A percentile compares a stretch with the other conserved stretches of the same genome.
Evolutionary conservation across 2,113 vertebrate species (phyloP).

Genomic region (Clupea harengus): DNA sequence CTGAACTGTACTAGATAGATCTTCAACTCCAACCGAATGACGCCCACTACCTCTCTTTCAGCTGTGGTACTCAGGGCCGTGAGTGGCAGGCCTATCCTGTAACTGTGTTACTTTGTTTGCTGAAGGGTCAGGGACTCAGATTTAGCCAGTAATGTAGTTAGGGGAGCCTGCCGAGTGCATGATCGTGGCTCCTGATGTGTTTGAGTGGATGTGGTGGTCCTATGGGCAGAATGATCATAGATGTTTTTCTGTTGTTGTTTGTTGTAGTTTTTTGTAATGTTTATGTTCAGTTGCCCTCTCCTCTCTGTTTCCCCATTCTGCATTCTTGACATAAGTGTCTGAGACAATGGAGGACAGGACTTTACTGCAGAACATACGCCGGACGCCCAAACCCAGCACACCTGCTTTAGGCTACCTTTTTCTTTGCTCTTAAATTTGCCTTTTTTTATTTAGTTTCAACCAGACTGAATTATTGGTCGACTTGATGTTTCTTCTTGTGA

Average conservation of each 20-base stretch:
- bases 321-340: neutral
- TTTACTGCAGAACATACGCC: constrained; percentile 46
- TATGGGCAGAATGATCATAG: neutral
- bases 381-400: constrained; percentile 34
- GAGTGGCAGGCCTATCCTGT: neutral
- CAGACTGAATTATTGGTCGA: neutral
- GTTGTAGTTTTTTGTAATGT: neutral
- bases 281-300: neutral
- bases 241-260: neutral
- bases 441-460: neutral
- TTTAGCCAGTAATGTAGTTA: neutral
- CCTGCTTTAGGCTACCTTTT: constrained; percentile 33
- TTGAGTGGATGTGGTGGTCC: neutral
- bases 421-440: neutral
- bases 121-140: neutral
- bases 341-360: constrained; percentile 46
- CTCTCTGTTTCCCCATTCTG: neutral
- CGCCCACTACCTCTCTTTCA: neutral
- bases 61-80: neutral
- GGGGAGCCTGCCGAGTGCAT: neutral
- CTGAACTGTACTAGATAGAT: neutral
- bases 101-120: neutral
- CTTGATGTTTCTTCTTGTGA: too few relatives aligned
- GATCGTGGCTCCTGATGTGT: neutral
- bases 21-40: neutral